A percentile compares a stretch with the other conserved stretches of the same genome.
These are phyloP conservation scores for Nemopilema nomurai DNA, from an alignment of 30 jellyfish, hydroid and myxozoan species.

Conservation along the genomic window DNA sequence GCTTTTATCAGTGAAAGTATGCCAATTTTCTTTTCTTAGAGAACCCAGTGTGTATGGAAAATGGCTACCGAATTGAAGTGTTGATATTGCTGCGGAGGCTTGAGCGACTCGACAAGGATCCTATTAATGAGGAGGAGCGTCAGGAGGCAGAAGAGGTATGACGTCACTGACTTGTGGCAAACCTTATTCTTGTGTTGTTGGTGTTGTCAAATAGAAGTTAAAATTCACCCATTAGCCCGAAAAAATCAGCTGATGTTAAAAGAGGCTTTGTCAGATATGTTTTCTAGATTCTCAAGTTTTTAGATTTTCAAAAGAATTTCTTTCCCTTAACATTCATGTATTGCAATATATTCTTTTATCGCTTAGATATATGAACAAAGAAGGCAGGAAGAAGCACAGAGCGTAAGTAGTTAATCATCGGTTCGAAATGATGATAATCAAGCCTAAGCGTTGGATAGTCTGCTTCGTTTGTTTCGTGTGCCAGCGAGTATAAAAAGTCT, in stretches of 20 bases:
- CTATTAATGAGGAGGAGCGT: slow-evolving; percentile 81
- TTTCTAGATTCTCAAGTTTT: too few relatives aligned
- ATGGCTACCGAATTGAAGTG: slow-evolving; percentile 87
- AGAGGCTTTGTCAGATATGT: too few relatives aligned
- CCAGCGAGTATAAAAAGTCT: too few relatives aligned
- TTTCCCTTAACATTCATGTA: neutral
- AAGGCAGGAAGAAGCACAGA: slow-evolving; percentile 63
- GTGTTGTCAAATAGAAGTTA: too few relatives aligned
- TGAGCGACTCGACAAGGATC: slow-evolving; percentile 93
- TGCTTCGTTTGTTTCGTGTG: too few relatives aligned
- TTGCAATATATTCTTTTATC: neutral
- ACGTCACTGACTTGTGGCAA: too few relatives aligned
- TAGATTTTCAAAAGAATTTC: neutral
- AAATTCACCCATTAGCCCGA: too few relatives aligned
- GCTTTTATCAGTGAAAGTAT: neutral
- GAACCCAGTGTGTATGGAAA: slow-evolving; percentile 85
- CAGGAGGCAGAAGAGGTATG: slow-evolving; percentile 95
- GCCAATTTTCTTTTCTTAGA: slow-evolving; percentile 66
- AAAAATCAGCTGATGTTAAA: too few relatives aligned
- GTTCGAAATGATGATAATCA: neutral
- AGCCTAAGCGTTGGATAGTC: neutral
- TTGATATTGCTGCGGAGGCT: slow-evolving; percentile 76
- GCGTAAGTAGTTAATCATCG: slow-evolving; percentile 14
- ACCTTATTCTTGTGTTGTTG: too few relatives aligned
- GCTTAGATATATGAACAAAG: slow-evolving; percentile 62